phyloP scores from a whole-genome alignment of 2,113 vertebrate species.

The Aphyosemion australe region DNA sequence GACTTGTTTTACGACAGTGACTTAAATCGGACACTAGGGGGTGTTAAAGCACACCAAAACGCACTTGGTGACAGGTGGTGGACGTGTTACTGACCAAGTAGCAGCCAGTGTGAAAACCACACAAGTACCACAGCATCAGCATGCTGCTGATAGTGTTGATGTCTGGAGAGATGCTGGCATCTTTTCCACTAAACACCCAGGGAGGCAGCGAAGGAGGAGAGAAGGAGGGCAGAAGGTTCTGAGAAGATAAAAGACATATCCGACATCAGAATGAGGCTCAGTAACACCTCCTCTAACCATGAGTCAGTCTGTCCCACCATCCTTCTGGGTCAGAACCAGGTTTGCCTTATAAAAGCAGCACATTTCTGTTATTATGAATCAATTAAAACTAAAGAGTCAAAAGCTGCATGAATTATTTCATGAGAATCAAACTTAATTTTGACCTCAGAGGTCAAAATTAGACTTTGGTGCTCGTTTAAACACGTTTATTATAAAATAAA shows the following conservation, averaged over 20 bases:
- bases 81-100: constrained; percentile 64
- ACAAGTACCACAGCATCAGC: constrained; percentile 79
- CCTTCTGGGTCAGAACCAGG: too few species aligned
- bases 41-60: background rate
- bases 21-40: background rate
- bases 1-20: too few species aligned
- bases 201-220: constrained; percentile 46
- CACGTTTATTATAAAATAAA: background rate
- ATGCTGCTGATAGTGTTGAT: constrained; percentile 45
- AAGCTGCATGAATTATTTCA: too few species aligned
- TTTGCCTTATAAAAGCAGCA: too few species aligned
- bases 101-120: constrained; percentile 75
- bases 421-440: too few species aligned
- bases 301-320: too few species aligned
- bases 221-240: constrained; percentile 35
- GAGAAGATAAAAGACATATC: background rate
- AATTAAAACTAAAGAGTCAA: too few species aligned
- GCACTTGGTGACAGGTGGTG: background rate
- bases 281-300: too few species aligned
- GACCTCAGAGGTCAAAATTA: too few species aligned
- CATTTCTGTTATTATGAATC: too few species aligned
- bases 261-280: background rate
- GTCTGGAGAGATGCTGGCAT: constrained; percentile 3
- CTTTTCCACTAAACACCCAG: constrained; percentile 16
- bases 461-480: background rate